Base-by-base conservation (phyloP, 1,140 invertebrate genomes). In the Chlorops oryzae region DNA sequence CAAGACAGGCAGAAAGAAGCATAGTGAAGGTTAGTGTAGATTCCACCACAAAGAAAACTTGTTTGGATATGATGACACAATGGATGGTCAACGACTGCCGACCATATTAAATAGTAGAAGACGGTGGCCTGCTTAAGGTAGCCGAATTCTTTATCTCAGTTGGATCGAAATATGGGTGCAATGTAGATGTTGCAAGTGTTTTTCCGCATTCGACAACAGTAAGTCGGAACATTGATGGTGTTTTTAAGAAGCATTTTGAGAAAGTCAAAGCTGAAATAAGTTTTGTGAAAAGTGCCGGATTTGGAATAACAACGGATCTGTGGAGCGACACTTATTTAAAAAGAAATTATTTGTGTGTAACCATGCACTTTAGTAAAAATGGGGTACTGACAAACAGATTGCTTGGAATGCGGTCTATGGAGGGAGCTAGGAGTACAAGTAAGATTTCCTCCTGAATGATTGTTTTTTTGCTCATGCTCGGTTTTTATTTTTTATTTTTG, bases 161-260 rank as follows among this genome's bases (percentile, higher is more conserved):
- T 20, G 39, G 47, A 20, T 37, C 47, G 10, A 40, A 49, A n/a
- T 41, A 28, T 25, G 47, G 47, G 28, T 6, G 10, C 18, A 15
- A 40, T 13, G 38, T 49, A 5, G 18, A 49, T 13, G 15, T 49
- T 10, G 47, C 40, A 24, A 18, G 17, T 17, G 18, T 49, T n/a
- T 25, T 48, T n/a, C 46, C 46, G 17, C 46, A 48, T 48, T 35
- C 46, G 9, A 48, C 46, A 21, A 48, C 32, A 37, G 10, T 48
- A 27, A 28, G 37, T 13, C 24, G 47, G 42, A 50, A 50, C 20
- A 21, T 50, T 12, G 38, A 42, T 10, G 32, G n/a, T 25, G n/a
- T 50, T 15, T 40, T 41, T 25, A 25, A 40, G 12, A 25, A 32
- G 20, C 21, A 24, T 32, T 50, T 41, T 18, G 27, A 50, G 13